phyloP scores from a whole-genome alignment of 2,888 invertebrate species.

The Himalopsyche tibetana region DNA sequence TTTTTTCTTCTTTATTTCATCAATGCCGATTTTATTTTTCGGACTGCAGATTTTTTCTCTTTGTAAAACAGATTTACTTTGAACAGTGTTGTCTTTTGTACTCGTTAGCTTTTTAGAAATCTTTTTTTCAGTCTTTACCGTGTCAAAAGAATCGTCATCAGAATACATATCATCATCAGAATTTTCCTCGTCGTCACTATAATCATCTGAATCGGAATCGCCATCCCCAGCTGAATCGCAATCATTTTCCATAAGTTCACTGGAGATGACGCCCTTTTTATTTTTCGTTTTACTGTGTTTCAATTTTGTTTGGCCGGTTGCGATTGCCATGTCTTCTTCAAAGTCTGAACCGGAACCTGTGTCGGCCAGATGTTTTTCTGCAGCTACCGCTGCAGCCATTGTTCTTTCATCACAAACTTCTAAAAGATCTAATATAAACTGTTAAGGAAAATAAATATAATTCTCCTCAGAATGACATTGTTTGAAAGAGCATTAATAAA shows the following conservation, averaged over 20 bases:
- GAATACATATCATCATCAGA: constrained; percentile 58
- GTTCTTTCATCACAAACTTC: constrained; percentile 85
- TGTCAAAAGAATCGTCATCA: constrained; percentile 58
- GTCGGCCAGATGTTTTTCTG: constrained; percentile 80
- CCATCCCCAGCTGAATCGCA: constrained; percentile 23
- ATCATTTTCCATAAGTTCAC: not conserved
- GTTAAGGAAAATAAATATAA: constrained; percentile 46
- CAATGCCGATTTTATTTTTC: constrained; percentile 59
- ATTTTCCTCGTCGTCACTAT: constrained; percentile 68
- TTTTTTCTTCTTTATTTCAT: constrained; percentile 45
- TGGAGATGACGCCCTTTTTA: constrained; percentile 62
- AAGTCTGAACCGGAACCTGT: constrained; percentile 79
- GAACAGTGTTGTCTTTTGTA: not conserved
- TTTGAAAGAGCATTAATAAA: too few species aligned
- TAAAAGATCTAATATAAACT: constrained; percentile 77
- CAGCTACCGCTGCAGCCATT: constrained; percentile 78
- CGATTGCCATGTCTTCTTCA: constrained; percentile 79
- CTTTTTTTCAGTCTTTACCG: not conserved
- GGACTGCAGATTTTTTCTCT: not conserved
- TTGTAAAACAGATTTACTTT: constrained; percentile 28
- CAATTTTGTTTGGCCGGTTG: constrained; percentile 72
- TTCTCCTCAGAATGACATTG: too few species aligned
- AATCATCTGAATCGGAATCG: constrained; percentile 56
- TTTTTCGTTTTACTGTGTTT: constrained; percentile 58
- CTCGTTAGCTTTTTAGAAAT: not conserved